Evolutionary conservation across 2,113 vertebrate species (phyloP).

Genomic region (Microcebus tavaratra): DNA sequence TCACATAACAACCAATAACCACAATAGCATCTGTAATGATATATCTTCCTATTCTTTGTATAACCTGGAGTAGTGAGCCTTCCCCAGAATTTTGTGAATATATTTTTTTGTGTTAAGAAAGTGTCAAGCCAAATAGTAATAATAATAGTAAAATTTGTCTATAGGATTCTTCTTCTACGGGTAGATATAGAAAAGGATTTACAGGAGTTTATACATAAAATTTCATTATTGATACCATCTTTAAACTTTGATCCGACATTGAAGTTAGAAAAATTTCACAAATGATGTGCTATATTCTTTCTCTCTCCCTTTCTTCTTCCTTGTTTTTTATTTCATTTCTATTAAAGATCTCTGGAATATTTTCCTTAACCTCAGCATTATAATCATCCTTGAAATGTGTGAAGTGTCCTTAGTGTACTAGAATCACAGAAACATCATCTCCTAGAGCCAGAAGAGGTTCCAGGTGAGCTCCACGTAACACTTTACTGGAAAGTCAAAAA

Average conservation of each 20-base stretch:
- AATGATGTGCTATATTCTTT: not conserved
- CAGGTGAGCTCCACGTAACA: not conserved
- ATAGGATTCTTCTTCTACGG: not conserved
- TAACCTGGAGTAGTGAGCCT: not conserved
- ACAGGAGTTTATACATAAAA: not conserved
- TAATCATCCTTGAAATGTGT: not conserved
- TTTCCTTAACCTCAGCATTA: not conserved
- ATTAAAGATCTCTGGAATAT: not conserved
- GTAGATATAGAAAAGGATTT: not conserved
- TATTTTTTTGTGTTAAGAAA: not conserved
- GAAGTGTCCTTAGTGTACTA: not conserved
- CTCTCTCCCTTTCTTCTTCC: not conserved
- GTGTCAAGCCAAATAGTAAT: not conserved
- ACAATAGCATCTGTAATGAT: not conserved
- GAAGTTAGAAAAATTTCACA: not conserved
- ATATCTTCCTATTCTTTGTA: not conserved
- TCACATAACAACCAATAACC: not conserved
- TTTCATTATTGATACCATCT: not conserved
- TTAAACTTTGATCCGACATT: not conserved
- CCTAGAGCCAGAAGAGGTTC: not conserved
- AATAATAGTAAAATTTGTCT: not conserved
- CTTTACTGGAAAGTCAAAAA: not conserved
- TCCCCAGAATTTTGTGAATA: not conserved
- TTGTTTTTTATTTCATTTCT: not conserved
- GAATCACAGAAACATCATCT: not conserved